These are phyloP conservation scores for Corythaeola cristata DNA, from an alignment of 2,113 vertebrate genomes.

Conservation along the genomic window DNA sequence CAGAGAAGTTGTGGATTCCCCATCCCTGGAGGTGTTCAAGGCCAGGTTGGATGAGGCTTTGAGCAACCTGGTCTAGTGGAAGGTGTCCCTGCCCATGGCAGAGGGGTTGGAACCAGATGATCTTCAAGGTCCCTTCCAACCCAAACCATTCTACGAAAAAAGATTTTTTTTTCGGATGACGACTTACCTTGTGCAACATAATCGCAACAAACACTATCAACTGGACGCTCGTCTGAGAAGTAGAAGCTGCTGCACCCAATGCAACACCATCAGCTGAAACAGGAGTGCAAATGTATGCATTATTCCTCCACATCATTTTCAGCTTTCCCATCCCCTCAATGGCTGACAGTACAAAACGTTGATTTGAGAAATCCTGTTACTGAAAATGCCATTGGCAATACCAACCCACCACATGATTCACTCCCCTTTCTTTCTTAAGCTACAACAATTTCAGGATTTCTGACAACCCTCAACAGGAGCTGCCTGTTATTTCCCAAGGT, in stretches of 20 bases:
- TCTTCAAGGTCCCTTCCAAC: no score
- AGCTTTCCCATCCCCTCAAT: not conserved
- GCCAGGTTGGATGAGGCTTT: no score
- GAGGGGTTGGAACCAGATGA: no score
- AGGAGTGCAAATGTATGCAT: not conserved
- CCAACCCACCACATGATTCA: not conserved
- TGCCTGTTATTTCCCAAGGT: not conserved
- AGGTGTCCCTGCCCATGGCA: no score
- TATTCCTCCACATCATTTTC: not conserved
- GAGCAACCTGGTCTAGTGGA: no score
- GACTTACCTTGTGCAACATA: slow-evolving; percentile 96
- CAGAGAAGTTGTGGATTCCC: no score
- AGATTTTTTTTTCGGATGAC: not conserved
- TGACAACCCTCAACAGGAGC: not conserved
- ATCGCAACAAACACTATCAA: slow-evolving; percentile 98
- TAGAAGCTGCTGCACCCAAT: slow-evolving; percentile 96
- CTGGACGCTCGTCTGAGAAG: slow-evolving; percentile 97
- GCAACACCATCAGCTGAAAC: slow-evolving; percentile 93
- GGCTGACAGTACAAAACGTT: not conserved
- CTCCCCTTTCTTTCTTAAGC: not conserved
- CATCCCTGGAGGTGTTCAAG: no score
- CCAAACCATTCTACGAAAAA: no score
- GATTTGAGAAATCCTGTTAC: not conserved
- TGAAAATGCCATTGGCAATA: not conserved
- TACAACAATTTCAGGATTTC: not conserved